A percentile compares a stretch with the other conserved stretches of the same genome.
phyloP scores from a whole-genome alignment of 1,140 invertebrate genomes.

The Hydropsyche tenuis region DNA sequence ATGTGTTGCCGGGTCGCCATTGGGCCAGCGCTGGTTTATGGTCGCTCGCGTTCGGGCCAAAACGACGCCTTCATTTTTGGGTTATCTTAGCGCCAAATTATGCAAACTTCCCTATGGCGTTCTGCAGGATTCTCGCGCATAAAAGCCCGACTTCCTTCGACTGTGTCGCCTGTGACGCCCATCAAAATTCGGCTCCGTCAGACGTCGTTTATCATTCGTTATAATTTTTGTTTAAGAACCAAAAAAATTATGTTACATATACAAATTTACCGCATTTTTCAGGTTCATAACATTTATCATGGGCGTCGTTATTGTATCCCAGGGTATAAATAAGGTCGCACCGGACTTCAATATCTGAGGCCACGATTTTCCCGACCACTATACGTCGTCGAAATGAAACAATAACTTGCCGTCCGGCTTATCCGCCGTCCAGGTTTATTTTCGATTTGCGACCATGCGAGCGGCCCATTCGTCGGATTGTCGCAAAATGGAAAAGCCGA shows the following conservation, averaged over 20 bases:
- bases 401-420: slow-evolving; percentile 14
- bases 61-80: slow-evolving; percentile 36
- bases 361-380: too few relatives aligned
- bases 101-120: slow-evolving; percentile 32
- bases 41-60: slow-evolving; percentile 2
- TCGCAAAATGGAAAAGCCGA: neutral
- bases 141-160: neutral
- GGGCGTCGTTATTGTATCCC: too few relatives aligned
- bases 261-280: too few relatives aligned
- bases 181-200: too few relatives aligned
- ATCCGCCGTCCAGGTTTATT: slow-evolving; percentile 14
- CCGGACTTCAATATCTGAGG: too few relatives aligned
- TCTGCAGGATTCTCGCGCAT: slow-evolving; percentile 14
- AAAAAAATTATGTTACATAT: too few relatives aligned
- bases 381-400: slow-evolving; percentile 12
- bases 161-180: too few relatives aligned
- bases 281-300: too few relatives aligned
- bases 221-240: too few relatives aligned
- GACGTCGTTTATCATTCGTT: too few relatives aligned
- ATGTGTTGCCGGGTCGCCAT: slow-evolving; percentile 20
- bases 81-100: slow-evolving; percentile 37
- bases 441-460: slow-evolving; percentile 16
- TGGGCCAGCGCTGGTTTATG: slow-evolving; percentile 9
- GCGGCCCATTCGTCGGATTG: slow-evolving; percentile 4
- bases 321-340: too few relatives aligned